Percentiles rank a stretch among this genome's conserved stretches.
Conservation (phyloP, 2,888 invertebrate genomes). For the Lasioglossum vierecki region DNA sequence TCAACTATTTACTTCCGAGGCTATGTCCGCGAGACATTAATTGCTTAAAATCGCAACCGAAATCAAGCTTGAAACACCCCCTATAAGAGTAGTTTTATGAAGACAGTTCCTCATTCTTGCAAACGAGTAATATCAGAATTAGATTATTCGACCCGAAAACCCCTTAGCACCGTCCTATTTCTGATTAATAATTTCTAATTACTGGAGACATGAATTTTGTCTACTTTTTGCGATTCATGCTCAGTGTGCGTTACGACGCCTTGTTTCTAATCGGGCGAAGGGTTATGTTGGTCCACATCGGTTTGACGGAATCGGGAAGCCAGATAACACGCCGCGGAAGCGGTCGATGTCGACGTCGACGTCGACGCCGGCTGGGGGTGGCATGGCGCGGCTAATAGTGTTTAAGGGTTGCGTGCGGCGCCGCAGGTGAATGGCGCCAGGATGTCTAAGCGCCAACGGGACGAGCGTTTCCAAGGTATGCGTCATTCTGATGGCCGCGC, state of each 20-base stretch:
- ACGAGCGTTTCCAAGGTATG: constrained; percentile 69
- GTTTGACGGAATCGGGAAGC: constrained; percentile 62
- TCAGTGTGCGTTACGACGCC: not conserved
- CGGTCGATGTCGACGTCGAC: constrained; percentile 45
- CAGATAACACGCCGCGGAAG: constrained; percentile 56
- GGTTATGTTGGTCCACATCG: constrained; percentile 55
- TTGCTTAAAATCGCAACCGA: too few species aligned
- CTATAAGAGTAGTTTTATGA: too few species aligned
- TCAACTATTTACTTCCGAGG: too few species aligned
- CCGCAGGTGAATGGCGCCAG: constrained; percentile 80
- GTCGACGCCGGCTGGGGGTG: constrained; percentile 14
- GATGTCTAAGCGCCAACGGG: constrained; percentile 79
- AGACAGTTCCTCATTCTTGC: too few species aligned
- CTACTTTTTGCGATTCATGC: too few species aligned
- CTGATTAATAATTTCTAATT: not conserved
- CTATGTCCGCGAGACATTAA: too few species aligned
- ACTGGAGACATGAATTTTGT: too few species aligned
- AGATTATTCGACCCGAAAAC: too few species aligned
- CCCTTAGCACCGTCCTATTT: not conserved
- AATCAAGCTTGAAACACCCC: too few species aligned
- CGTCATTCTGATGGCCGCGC: constrained; percentile 42
- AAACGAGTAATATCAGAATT: too few species aligned
- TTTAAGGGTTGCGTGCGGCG: constrained; percentile 82
- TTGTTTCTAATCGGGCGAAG: constrained; percentile 25
- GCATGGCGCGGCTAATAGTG: constrained; percentile 73